Evolutionary conservation across 2,113 vertebrate species (phyloP), one percentile per base, ranked within the genome.

Genomic region (Myxocyprinus asiaticus): DNA sequence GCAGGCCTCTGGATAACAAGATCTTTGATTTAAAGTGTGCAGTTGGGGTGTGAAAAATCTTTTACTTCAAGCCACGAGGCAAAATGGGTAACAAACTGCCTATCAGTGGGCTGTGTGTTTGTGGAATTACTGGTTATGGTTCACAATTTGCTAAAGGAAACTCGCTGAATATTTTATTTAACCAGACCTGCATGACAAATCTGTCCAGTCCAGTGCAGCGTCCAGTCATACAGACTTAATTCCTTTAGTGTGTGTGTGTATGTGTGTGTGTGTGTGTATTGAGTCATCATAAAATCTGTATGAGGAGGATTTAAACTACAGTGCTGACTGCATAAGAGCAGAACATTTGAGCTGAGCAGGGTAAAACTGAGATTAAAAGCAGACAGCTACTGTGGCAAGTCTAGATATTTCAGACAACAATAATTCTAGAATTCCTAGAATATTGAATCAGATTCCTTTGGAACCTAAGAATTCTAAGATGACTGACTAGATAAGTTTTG

Each of bases 291-390:
- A 33, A 33, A 33, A 67, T 76, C 76, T 79, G 71, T 82, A 87
- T 33, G 22, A 33, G 22, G 22, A 87, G 82, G 63, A 17, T 5
- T 85, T 88, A 88, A 82, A 89, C 84, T 77, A 53, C 22, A 33
- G 9, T 12, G 53, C 63, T 64, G 72, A 77, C 76, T 76, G 76
- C 85, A 45, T 67, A 61, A 76, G 66, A 78, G 78, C 77, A 72
- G 48, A 55, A 33, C 3, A 3, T 17, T n/a, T 44, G 67, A 51
- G 33, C 56, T 12, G 67, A 55, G 2, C 11, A 11, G 22, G 22
- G 67, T 10, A 0, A 68, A 68, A 51, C 0, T 22, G 11, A 11
- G 65, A 67, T 11, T 47, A 44, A 67, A 17, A 47, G 66, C 47
- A 9, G 9, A 50, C 17, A 47, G 8, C 45, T 48, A 45, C 66